These are phyloP conservation scores for Scaptodrosophila lebanonensis DNA, from an alignment of 1,140 invertebrate genomes.

Conservation along the genomic window DNA sequence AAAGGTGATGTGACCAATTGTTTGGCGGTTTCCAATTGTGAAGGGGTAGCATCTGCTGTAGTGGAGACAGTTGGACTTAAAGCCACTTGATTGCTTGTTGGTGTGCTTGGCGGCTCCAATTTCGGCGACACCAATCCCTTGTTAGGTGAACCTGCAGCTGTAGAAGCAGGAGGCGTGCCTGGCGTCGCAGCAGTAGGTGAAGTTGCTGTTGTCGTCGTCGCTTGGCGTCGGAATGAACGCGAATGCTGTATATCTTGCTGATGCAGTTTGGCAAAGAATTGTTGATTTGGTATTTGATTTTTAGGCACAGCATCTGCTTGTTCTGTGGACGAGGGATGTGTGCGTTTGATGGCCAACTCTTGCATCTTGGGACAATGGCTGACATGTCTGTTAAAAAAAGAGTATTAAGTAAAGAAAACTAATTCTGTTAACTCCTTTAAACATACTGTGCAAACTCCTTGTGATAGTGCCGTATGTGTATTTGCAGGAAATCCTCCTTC, in stretches of 20 bases:
- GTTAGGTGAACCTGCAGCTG: not conserved
- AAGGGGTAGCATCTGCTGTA: not conserved
- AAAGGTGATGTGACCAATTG: not conserved
- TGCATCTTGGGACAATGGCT: constrained; percentile 89
- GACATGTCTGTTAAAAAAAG: constrained; percentile 78
- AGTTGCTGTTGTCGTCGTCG: constrained; percentile 1
- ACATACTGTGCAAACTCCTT: constrained; percentile 83
- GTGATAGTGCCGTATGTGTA: constrained; percentile 96
- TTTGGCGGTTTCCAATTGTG: not conserved
- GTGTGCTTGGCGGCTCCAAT: not conserved
- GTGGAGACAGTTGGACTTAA: not conserved
- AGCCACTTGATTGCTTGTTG: not conserved
- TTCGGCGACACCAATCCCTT: not conserved
- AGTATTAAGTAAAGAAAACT: not conserved
- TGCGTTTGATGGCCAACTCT: constrained; percentile 88
- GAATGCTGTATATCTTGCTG: constrained; percentile 69
- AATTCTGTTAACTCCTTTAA: not conserved
- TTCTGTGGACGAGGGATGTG: constrained; percentile 79
- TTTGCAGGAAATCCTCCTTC: constrained; percentile 91
- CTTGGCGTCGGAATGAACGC: constrained; percentile 43
- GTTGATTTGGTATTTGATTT: constrained; percentile 77
- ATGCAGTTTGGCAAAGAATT: constrained; percentile 74
- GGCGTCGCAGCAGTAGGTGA: constrained; percentile 17
- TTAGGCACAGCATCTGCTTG: constrained; percentile 78
- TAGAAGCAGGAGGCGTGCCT: constrained; percentile 7